Base-by-base conservation (phyloP, 2,113 vertebrate species). In the Meles meles region DNA sequence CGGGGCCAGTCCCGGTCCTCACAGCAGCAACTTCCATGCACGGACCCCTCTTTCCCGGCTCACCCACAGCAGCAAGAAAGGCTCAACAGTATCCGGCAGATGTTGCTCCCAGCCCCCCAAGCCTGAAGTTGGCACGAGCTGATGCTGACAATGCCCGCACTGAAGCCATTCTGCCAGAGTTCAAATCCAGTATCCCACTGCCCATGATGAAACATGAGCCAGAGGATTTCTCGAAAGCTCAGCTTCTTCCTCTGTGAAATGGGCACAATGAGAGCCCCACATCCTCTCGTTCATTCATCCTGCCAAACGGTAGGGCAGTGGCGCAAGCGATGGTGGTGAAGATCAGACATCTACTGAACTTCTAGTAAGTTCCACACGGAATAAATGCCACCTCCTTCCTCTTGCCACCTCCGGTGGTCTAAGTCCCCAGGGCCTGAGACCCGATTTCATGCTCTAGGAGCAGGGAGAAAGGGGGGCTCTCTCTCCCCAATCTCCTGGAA, bases 291-390 rank as follows among this genome's bases (percentile, higher is more conserved):
- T 52, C 34, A 9, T 71, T 72, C 71, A 14, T 7, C 52, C 63
- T 71, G 49, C 25, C 47, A 49, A 52, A 39, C 6, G 21, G 23
- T 0, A 31, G 21, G 71, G 12, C 37, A n/a, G 1, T 2, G 10
- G 39, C 11, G 23, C 1, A 0, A 49, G 52, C 0, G 0, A 1
- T 0, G 12, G n/a, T 4, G n/a, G 44, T 7, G 42, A 61, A n/a
- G 21, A 5, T 7, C 44, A 23, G 15, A 42, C 25, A 0, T 1
- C 12, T 0, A 3, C 17, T 0, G 1, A 23, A 6, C 57, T 34
- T 29, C 82, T 61, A 47, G 29, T 2, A 21, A 17, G 25, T 27
- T 80, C 37, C 37, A 29, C 5, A 21, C 1, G 0, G 8, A 37
- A 27, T n/a, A 20, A 23, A 15, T 14, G 27, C 67, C 23, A 0